These are phyloP conservation scores for Lasioglossum figueresi DNA, from an alignment of 2,888 invertebrate species.

Conservation along the genomic window DNA sequence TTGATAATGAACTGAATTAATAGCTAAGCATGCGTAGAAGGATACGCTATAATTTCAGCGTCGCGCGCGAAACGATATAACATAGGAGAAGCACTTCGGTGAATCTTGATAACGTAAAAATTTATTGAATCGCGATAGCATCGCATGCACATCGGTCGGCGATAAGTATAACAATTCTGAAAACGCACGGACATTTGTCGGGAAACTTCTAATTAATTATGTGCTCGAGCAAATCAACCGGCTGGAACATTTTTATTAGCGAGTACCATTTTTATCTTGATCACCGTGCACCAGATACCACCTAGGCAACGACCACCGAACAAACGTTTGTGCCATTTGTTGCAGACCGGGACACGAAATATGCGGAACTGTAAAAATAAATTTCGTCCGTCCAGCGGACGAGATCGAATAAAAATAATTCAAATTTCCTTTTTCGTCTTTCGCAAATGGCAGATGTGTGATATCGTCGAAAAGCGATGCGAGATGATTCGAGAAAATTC, in stretches of 20 bases:
- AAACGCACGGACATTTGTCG: neutral
- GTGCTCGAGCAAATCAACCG: neutral
- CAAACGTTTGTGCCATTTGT: neutral
- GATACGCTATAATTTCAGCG: neutral
- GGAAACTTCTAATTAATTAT: neutral
- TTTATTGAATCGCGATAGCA: neutral
- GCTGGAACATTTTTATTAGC: neutral
- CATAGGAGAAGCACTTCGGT: neutral
- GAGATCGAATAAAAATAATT: neutral
- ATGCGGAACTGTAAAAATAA: neutral
- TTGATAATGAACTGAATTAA: constrained; percentile 3
- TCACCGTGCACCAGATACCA: neutral
- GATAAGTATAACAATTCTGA: neutral
- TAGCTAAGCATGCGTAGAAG: neutral
- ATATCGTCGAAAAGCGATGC: too few species aligned
- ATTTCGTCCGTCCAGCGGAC: neutral
- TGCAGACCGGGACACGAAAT: neutral
- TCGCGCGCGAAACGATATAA: neutral
- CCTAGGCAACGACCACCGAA: neutral
- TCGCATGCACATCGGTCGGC: neutral
- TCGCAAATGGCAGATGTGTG: neutral
- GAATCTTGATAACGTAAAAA: neutral
- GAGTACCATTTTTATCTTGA: neutral
- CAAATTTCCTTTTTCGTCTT: neutral
- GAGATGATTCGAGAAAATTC: too few species aligned